phyloP scores from a whole-genome alignment of 2,888 invertebrate genomes.

The Plagiodera versicolora region DNA sequence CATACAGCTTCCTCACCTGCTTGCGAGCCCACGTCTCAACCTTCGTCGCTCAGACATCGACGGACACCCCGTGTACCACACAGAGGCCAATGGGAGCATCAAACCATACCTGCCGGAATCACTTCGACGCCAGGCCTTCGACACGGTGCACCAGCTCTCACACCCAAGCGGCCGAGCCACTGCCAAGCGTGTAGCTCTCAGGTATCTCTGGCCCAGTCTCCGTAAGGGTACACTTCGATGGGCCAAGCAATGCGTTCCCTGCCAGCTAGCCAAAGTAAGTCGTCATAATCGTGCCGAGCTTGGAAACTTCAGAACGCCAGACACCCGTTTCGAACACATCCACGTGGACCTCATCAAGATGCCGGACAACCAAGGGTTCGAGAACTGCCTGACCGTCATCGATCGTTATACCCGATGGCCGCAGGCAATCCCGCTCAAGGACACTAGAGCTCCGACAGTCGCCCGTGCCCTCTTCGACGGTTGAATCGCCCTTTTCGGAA shows the following conservation, averaged over 20 bases:
- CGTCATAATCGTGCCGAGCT: slow-evolving; percentile 31
- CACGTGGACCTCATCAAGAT: slow-evolving; percentile 41
- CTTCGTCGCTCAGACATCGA: neutral
- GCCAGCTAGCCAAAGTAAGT: slow-evolving; percentile 45
- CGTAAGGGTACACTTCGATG: slow-evolving; percentile 45
- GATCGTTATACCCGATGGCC: slow-evolving; percentile 29
- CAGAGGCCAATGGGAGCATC: neutral
- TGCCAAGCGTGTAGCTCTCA: slow-evolving; percentile 39
- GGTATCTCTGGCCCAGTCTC: slow-evolving; percentile 50
- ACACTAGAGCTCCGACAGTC: neutral
- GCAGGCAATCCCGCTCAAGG: slow-evolving; percentile 1
- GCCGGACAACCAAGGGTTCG: slow-evolving; percentile 26
- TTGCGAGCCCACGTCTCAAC: neutral
- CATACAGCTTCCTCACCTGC: neutral
- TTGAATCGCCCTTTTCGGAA: slow-evolving; percentile 9
- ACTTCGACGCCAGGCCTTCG: slow-evolving; percentile 21
- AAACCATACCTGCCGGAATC: slow-evolving; percentile 24
- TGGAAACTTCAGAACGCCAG: neutral
- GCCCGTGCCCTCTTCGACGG: slow-evolving; percentile 1
- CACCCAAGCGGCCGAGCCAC: slow-evolving; percentile 42
- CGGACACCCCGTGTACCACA: neutral
- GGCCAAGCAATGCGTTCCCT: slow-evolving; percentile 39
- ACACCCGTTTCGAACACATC: slow-evolving; percentile 38
- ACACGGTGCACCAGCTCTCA: slow-evolving; percentile 36
- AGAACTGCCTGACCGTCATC: slow-evolving; percentile 27